Conservation (phyloP, 1,140 invertebrate genomes). For the Ostrea denselamellosa region DNA sequence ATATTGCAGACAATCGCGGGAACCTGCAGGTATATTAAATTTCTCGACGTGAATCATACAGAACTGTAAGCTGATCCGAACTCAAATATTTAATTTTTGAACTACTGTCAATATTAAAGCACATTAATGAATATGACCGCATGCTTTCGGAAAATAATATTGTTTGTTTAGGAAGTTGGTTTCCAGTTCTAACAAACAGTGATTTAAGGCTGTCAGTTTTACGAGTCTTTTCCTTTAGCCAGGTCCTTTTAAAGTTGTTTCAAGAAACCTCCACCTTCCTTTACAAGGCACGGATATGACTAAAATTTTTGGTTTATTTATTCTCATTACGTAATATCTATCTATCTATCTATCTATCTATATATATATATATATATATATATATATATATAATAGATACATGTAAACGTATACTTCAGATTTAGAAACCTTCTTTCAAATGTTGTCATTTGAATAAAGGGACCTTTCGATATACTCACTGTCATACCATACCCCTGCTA, state of each 20-base stretch:
- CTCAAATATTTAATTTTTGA: slow-evolving; percentile 11
- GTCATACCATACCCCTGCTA: no score
- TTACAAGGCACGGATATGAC: background rate
- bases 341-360: no score
- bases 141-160: slow-evolving; percentile 8
- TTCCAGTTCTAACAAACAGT: background rate
- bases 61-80: background rate
- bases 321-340: no score
- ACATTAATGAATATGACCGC: slow-evolving; percentile 26
- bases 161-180: slow-evolving; percentile 33
- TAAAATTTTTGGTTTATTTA: no score
- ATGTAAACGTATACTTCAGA: no score
- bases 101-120: slow-evolving; percentile 33
- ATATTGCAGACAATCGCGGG: background rate
- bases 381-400: no score
- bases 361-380: no score
- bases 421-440: no score
- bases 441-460: no score
- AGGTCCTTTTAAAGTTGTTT: background rate
- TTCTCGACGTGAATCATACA: background rate
- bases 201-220: background rate
- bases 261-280: background rate
- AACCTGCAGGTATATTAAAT: background rate
- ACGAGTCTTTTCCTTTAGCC: background rate
- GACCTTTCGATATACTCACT: no score